Conservation (phyloP, 2,113 vertebrate species). For the Microcebus griseorufus region DNA sequence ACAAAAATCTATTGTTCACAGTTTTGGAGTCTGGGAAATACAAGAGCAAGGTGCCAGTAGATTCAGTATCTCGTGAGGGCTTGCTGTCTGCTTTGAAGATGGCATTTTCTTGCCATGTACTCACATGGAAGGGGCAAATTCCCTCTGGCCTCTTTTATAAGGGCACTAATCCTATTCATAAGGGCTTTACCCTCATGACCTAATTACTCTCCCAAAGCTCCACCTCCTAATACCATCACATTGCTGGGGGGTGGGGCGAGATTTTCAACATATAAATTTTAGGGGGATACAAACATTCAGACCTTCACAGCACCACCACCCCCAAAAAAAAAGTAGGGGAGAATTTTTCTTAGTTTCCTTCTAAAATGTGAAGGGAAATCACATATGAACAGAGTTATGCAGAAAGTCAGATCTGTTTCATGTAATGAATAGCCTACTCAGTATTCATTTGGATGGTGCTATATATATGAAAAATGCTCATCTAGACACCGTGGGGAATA, state of each 20-base stretch:
- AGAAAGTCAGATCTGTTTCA: neutral
- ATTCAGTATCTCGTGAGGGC: neutral
- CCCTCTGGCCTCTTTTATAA: neutral
- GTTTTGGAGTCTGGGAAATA: neutral
- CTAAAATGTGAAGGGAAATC: neutral
- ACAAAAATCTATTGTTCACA: neutral
- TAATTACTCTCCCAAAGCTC: neutral
- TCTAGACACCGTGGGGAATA: neutral
- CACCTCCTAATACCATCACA: neutral
- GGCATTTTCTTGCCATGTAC: neutral
- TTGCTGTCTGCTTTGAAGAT: neutral
- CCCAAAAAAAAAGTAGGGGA: neutral
- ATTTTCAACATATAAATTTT: neutral
- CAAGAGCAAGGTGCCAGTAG: neutral
- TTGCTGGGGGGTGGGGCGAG: neutral
- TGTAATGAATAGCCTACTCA: neutral
- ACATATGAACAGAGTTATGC: neutral
- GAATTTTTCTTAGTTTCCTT: slow-evolving; percentile 1
- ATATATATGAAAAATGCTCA: neutral
- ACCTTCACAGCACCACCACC: neutral
- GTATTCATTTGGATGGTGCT: neutral
- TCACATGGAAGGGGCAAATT: neutral
- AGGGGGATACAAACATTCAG: neutral
- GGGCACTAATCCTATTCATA: neutral
- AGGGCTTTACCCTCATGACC: too few species aligned